These are phyloP conservation scores for Calycopis cecrops DNA, from an alignment of 1,140 invertebrate genomes.

Conservation along the genomic window DNA sequence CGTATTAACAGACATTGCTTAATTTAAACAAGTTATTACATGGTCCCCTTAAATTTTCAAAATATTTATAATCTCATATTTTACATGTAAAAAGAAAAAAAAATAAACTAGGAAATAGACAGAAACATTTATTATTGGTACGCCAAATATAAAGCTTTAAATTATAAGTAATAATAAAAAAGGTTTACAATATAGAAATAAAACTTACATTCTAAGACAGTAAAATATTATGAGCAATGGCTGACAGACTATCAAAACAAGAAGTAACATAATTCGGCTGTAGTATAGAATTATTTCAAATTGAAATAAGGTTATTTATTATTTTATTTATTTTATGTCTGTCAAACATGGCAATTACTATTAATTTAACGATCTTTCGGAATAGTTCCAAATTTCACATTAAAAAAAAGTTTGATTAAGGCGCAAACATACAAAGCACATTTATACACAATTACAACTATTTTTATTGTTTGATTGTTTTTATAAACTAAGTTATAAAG, in stretches of 20 bases:
- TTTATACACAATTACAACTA: slow-evolving; percentile 12
- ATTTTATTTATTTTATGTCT: too few species aligned
- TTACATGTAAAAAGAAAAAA: slow-evolving; percentile 22
- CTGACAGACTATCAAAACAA: too few species aligned
- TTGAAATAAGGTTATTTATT: too few species aligned
- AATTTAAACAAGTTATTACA: too few species aligned
- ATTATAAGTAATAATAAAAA: slow-evolving; percentile 19
- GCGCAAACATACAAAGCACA: slow-evolving; percentile 19
- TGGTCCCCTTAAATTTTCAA: too few species aligned
- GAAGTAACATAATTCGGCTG: slow-evolving; percentile 10
- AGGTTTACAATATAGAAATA: slow-evolving; percentile 16
- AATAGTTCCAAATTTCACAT: neutral
- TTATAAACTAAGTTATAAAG: slow-evolving; percentile 1
- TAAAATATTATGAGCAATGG: too few species aligned
- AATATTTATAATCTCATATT: neutral
- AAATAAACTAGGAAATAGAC: slow-evolving; percentile 41
- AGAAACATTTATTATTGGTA: slow-evolving; percentile 59
- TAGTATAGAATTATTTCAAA: too few species aligned
- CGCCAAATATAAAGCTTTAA: slow-evolving; percentile 36
- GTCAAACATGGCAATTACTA: too few species aligned
- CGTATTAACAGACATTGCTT: too few species aligned
- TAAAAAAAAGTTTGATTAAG: slow-evolving; percentile 9
- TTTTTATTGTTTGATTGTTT: neutral
- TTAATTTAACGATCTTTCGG: too few species aligned
- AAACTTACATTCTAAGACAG: slow-evolving; percentile 9